A percentile compares a stretch with the other conserved stretches of the same genome.
Conservation (phyloP, 2,888 invertebrate species). For the Acanthacorydalis orientalis region DNA sequence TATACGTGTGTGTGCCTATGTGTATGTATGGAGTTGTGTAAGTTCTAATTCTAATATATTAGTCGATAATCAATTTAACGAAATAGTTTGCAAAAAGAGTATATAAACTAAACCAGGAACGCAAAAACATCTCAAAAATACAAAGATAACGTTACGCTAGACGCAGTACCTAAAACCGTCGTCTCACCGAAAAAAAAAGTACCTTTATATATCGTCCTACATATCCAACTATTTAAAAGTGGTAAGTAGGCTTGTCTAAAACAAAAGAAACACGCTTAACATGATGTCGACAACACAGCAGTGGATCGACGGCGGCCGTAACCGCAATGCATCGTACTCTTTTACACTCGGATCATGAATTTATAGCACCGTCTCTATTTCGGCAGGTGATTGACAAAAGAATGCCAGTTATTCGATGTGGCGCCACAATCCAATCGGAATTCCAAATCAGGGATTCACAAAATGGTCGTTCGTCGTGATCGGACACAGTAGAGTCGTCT, state of each 20-base stretch:
- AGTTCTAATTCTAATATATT: too few relatives aligned
- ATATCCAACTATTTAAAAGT: not conserved
- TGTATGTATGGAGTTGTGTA: too few relatives aligned
- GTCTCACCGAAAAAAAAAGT: too few relatives aligned
- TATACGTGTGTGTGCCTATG: too few relatives aligned
- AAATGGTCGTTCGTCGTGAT: not conserved
- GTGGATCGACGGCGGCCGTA: not conserved
- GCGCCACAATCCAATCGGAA: conserved; percentile 6
- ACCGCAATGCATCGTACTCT: not conserved
- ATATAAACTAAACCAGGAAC: too few relatives aligned
- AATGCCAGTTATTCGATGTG: conserved; percentile 6
- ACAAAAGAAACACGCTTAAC: not conserved
- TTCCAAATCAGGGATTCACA: conserved; percentile 3
- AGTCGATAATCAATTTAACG: too few relatives aligned
- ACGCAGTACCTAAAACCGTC: too few relatives aligned
- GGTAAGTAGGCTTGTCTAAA: not conserved
- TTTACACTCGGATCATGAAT: not conserved
- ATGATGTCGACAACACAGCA: not conserved
- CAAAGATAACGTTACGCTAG: too few relatives aligned
- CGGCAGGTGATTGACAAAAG: conserved; percentile 7
- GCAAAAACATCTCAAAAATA: too few relatives aligned
- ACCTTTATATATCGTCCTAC: too few relatives aligned
- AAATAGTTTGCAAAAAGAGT: too few relatives aligned
- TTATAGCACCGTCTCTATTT: not conserved
- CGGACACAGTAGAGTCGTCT: too few relatives aligned